Percentiles rank a stretch among this genome's conserved stretches.
These are phyloP conservation scores for Leucoraja ocellata DNA, from an alignment of 2,797 vertebrate species.

Conservation along the genomic window DNA sequence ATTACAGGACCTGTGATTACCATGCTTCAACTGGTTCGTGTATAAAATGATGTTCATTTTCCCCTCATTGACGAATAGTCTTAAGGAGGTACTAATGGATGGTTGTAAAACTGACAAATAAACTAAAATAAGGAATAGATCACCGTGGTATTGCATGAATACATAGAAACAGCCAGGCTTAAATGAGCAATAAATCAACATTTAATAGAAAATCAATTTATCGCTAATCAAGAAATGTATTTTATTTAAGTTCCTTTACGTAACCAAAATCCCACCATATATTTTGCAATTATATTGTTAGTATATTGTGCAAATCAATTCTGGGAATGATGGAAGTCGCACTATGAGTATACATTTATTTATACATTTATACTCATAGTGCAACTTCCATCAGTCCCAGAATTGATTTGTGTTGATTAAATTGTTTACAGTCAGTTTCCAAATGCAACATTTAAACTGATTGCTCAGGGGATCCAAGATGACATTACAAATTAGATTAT, in stretches of 20 bases:
- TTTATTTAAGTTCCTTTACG: background rate
- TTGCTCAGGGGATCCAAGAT: background rate
- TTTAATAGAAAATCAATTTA: conserved; percentile 17
- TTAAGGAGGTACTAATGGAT: conserved; percentile 22
- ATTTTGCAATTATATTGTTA: background rate
- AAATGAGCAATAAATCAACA: conserved; percentile 31
- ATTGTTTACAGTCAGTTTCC: background rate
- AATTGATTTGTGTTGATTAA: background rate
- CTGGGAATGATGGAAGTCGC: no score
- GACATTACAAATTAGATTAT: conserved; percentile 10
- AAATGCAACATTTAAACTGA: background rate
- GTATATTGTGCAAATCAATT: no score
- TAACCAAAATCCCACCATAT: background rate
- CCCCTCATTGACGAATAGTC: background rate
- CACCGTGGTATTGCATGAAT: background rate
- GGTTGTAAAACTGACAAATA: conserved; percentile 35
- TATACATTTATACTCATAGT: background rate
- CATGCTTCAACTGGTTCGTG: background rate
- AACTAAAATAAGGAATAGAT: conserved; percentile 28
- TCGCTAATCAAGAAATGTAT: background rate
- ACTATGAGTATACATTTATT: no score
- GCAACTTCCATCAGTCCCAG: background rate
- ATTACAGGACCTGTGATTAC: background rate
- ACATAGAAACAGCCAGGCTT: background rate
- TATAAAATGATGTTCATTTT: conserved; percentile 7